A percentile compares a stretch with the other conserved stretches of the same genome.
phyloP scores from a whole-genome alignment of 2,113 vertebrate genomes.

The Nothocercus nigrocapillus region DNA sequence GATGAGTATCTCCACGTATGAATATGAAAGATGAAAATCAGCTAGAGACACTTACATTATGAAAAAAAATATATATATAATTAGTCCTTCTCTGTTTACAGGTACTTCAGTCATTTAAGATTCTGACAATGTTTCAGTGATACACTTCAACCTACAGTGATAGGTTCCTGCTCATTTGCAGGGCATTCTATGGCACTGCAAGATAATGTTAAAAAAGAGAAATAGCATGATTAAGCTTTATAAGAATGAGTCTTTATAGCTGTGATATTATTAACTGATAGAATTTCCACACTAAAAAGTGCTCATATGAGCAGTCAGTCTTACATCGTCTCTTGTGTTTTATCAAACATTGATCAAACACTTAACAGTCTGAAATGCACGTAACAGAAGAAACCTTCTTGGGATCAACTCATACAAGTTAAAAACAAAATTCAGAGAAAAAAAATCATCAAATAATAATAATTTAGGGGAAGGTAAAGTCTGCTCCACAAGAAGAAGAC shows the following conservation, averaged over 20 bases:
- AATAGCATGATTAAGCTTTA: background rate
- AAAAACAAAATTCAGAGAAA: background rate
- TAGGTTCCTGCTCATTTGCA: background rate
- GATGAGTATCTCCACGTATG: background rate
- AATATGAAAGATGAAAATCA: too few relatives aligned
- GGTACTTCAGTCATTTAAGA: background rate
- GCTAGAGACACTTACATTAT: background rate
- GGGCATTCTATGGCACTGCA: fast-evolving
- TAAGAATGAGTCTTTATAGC: background rate
- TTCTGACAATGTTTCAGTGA: background rate
- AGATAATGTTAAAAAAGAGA: background rate
- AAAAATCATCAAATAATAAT: background rate
- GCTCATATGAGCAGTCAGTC: background rate
- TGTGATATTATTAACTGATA: background rate
- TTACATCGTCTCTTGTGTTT: background rate
- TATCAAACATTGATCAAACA: background rate
- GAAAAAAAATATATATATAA: background rate
- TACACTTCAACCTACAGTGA: background rate
- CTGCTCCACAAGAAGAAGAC: background rate
- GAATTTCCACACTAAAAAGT: background rate
- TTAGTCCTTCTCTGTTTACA: background rate
- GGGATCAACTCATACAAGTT: background rate
- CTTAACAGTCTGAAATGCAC: background rate
- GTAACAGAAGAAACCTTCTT: background rate
- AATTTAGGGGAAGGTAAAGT: background rate